Evolutionary conservation across 2,797 vertebrate species (phyloP).

Genomic region (Leptatherina wallacei): DNA sequence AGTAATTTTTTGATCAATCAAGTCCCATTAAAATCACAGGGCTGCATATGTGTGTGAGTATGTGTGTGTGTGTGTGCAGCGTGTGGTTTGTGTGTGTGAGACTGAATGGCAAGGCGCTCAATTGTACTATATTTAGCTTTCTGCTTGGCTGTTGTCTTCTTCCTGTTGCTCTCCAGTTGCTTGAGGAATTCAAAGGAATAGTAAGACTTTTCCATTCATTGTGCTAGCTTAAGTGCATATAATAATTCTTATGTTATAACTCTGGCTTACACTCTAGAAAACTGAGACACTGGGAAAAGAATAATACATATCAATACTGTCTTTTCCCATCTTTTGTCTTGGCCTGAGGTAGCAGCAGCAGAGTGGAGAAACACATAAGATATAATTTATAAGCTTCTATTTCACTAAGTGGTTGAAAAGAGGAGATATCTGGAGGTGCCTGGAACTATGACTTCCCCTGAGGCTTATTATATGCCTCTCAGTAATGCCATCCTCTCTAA

Average conservation of each 20-base stretch:
- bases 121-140: not conserved
- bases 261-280: not conserved
- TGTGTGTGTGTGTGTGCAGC: no score
- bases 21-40: no score
- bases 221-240: not conserved
- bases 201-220: not conserved
- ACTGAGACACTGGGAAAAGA: not conserved
- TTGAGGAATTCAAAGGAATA: not conserved
- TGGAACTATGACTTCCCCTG: slow-evolving; percentile 44
- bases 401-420: slow-evolving; percentile 62
- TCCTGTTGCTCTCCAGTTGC: not conserved
- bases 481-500: slow-evolving; percentile 38
- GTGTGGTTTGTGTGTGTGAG: not conserved
- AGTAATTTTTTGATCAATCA: no score
- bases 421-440: slow-evolving; percentile 39
- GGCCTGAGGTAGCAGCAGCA: slow-evolving; percentile 13
- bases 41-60: not conserved
- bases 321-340: not conserved
- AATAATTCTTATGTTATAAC: not conserved
- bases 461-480: slow-evolving; percentile 61
- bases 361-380: slow-evolving; percentile 18
- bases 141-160: not conserved
- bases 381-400: slow-evolving; percentile 39
- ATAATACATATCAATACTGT: not conserved
- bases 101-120: not conserved